phyloP scores from a whole-genome alignment of 2,797 vertebrate genomes.

The Hydrolagus colliei region DNA sequence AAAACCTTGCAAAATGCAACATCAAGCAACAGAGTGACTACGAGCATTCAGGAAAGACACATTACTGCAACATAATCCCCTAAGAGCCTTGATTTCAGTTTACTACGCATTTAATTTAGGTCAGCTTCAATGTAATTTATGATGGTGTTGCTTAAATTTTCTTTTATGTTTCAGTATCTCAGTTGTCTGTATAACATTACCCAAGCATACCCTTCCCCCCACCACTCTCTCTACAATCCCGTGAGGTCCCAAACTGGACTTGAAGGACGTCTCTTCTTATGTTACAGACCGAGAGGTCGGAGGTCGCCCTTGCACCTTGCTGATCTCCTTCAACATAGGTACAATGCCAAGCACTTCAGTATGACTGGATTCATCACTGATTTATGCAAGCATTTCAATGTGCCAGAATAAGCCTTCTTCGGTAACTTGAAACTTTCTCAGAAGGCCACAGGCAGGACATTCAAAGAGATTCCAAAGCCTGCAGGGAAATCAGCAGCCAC shows the following conservation, averaged over 20 bases:
- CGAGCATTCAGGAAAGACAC: neutral
- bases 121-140: conserved; percentile 5
- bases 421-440: neutral
- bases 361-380: conserved; percentile 16
- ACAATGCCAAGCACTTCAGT: neutral
- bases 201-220: too few species aligned
- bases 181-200: neutral
- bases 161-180: neutral
- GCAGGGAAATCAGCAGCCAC: conserved; percentile 43
- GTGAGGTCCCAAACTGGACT: neutral
- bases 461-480: conserved; percentile 41
- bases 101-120: neutral
- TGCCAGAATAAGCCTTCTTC: neutral
- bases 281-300: neutral
- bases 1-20: neutral
- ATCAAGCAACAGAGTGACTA: neutral
- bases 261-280: neutral
- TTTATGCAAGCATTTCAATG: conserved; percentile 13
- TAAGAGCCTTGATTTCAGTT: neutral
- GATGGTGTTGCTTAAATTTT: neutral
- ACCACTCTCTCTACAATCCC: neutral
- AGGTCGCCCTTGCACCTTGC: neutral
- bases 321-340: conserved; percentile 11
- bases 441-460: conserved; percentile 40
- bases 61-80: neutral